These are phyloP conservation scores for Stratiomys singularior DNA, from an alignment of 2,888 invertebrate species.

Conservation along the genomic window DNA sequence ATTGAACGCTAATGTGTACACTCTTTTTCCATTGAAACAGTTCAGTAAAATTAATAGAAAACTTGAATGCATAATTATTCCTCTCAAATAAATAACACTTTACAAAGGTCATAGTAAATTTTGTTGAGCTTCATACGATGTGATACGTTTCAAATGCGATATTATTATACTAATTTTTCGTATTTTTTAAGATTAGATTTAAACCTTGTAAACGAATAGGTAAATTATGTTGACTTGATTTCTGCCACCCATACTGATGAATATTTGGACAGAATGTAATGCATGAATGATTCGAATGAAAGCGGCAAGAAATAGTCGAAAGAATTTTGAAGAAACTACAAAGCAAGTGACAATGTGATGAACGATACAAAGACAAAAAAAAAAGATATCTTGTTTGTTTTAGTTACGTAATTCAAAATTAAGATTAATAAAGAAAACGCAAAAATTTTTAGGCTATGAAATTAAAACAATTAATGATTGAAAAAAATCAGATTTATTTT, in stretches of 20 bases:
- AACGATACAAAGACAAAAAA: constrained; percentile 28
- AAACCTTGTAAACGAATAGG: no score
- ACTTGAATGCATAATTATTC: no score
- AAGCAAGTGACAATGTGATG: constrained; percentile 37
- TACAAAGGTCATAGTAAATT: no score
- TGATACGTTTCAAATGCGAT: no score
- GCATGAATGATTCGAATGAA: constrained; percentile 19
- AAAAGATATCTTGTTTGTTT: neutral
- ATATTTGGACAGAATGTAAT: constrained; percentile 17
- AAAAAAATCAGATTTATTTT: constrained; percentile 40
- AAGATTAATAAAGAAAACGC: constrained; percentile 17
- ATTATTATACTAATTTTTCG: no score
- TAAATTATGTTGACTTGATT: no score
- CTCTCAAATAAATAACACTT: no score
- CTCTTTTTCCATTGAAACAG: no score
- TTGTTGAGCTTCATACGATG: no score
- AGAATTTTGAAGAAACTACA: constrained; percentile 30
- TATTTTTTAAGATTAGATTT: no score
- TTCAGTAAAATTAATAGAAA: no score
- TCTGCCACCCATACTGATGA: neutral
- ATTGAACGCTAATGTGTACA: no score
- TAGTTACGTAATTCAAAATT: constrained; percentile 10
- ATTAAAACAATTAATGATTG: constrained; percentile 22
- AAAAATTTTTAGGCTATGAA: constrained; percentile 43
- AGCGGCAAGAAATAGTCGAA: neutral